These are phyloP conservation scores for Drosophila suzukii DNA, from an alignment of 1,140 invertebrate genomes.

Conservation along the genomic window DNA sequence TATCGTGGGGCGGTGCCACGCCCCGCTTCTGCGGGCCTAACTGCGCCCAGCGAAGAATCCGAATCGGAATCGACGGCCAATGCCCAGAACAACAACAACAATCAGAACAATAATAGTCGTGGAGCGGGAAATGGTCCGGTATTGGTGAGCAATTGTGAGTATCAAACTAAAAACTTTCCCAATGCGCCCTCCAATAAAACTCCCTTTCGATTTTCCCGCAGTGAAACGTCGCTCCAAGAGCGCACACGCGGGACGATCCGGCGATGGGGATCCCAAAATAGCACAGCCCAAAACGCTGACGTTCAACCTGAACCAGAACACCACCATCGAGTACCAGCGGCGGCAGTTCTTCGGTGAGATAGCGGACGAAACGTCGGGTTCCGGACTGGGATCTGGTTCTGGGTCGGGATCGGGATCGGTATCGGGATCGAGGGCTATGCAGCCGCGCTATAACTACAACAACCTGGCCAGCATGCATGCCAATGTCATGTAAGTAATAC, in stretches of 20 bases:
- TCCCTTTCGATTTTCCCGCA: slow-evolving; percentile 17
- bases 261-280: slow-evolving; percentile 73
- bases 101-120: slow-evolving; percentile 26
- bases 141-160: slow-evolving; percentile 80
- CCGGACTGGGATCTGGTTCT: slow-evolving; percentile 13
- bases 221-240: slow-evolving; percentile 84
- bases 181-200: not conserved
- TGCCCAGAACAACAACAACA: slow-evolving; percentile 61
- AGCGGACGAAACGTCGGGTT: slow-evolving; percentile 42
- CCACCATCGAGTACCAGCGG: slow-evolving; percentile 81
- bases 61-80: slow-evolving; percentile 48
- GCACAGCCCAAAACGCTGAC: slow-evolving; percentile 81
- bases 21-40: slow-evolving; percentile 71
- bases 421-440: slow-evolving; percentile 24
- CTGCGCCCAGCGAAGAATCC: slow-evolving; percentile 41
- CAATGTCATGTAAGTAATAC: slow-evolving; percentile 84
- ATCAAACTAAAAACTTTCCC: not conserved
- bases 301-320: slow-evolving; percentile 83
- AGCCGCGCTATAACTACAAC: slow-evolving; percentile 65
- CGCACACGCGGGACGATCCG: slow-evolving; percentile 73
- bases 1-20: slow-evolving; percentile 72
- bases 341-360: slow-evolving; percentile 81
- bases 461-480: slow-evolving; percentile 82
- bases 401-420: slow-evolving; percentile 24
- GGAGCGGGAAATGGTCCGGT: slow-evolving; percentile 39